Evolutionary conservation across 2,888 invertebrate genomes (phyloP).

Genomic region (Ochropleura leucogaster): DNA sequence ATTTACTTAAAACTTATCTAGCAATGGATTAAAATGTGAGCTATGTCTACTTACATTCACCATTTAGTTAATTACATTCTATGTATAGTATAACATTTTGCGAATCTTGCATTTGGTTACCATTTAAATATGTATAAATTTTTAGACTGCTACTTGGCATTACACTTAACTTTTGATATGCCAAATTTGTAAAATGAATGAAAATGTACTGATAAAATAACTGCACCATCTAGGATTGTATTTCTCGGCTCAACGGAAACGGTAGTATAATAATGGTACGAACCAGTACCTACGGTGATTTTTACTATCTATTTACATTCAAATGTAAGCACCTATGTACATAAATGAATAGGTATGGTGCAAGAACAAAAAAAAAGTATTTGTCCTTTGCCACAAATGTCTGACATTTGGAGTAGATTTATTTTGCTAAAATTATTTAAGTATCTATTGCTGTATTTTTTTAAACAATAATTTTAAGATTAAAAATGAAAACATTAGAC

Average conservation of each 20-base stretch:
- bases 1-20: not conserved
- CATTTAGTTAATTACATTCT: not conserved
- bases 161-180: not conserved
- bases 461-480: slow-evolving; percentile 4
- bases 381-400: slow-evolving; percentile 8
- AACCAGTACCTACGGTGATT: not conserved
- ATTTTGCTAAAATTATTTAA: slow-evolving; percentile 22
- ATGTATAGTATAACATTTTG: not conserved
- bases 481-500: not conserved
- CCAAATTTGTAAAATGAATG: not conserved
- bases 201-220: not conserved
- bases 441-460: slow-evolving; percentile 13
- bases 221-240: not conserved
- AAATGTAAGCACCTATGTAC: not conserved
- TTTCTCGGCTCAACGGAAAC: slow-evolving; percentile 1
- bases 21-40: not conserved
- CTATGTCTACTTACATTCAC: not conserved
- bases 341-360: not conserved
- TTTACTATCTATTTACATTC: not conserved
- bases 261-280: slow-evolving; percentile 6
- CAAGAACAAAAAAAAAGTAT: slow-evolving; percentile 1
- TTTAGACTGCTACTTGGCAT: slow-evolving; percentile 4
- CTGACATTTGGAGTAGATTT: slow-evolving; percentile 15
- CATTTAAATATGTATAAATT: not conserved
- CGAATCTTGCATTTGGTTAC: slow-evolving; percentile 4